Percentiles rank a stretch among this genome's conserved stretches.
These are phyloP conservation scores for Lacanobia oleracea DNA, from an alignment of 2,888 invertebrate species.

Conservation along the genomic window DNA sequence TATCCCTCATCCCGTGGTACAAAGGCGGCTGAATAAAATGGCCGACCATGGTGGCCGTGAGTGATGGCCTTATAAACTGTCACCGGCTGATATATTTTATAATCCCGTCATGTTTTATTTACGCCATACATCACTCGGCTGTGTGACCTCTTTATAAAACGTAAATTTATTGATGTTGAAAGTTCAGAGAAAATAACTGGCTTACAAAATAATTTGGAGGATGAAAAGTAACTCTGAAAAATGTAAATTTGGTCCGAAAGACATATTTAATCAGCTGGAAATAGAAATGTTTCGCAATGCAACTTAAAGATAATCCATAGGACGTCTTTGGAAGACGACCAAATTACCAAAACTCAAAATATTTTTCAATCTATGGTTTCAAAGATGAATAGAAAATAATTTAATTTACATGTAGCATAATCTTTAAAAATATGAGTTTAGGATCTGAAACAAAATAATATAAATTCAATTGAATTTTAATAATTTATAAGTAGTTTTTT, in stretches of 20 bases:
- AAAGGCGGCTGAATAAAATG: constrained; percentile 29
- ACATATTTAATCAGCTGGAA: too few relatives aligned
- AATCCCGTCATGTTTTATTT: constrained; percentile 57
- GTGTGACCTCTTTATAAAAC: constrained; percentile 34
- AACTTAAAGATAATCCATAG: too few relatives aligned
- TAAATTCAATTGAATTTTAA: too few relatives aligned
- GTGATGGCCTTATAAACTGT: constrained; percentile 51
- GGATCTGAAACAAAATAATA: too few relatives aligned
- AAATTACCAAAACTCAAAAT: too few relatives aligned
- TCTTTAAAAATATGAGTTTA: too few relatives aligned
- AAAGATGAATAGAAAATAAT: too few relatives aligned
- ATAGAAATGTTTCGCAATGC: neutral
- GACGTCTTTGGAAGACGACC: too few relatives aligned
- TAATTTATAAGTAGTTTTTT: too few relatives aligned
- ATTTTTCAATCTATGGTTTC: too few relatives aligned
- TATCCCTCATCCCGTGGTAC: constrained; percentile 7
- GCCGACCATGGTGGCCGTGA: constrained; percentile 33
- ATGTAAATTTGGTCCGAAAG: neutral
- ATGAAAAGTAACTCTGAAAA: neutral
- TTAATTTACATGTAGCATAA: too few relatives aligned
- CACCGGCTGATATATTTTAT: constrained; percentile 52
- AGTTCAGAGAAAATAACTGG: constrained; percentile 10
- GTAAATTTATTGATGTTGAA: constrained; percentile 35
- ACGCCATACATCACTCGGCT: constrained; percentile 41
- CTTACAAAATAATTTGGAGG: neutral